Percentiles rank a stretch among this genome's conserved stretches.
Conservation (phyloP, 1,140 invertebrate species). For the Penaeus indicus region DNA sequence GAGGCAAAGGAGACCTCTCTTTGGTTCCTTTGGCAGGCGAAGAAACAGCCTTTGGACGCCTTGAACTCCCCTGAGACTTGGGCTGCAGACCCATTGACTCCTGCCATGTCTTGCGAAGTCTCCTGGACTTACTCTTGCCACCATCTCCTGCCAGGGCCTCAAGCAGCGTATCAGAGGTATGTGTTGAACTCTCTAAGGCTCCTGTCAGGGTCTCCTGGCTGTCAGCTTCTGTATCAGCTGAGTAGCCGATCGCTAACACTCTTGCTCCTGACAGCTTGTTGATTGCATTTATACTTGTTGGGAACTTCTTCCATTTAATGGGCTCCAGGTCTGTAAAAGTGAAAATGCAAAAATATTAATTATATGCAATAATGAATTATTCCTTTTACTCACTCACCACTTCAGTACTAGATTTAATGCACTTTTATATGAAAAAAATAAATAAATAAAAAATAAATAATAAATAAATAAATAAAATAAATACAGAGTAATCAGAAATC, state of each 20-base stretch:
- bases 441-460: no score
- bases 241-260: constrained; percentile 34
- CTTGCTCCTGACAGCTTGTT: constrained; percentile 24
- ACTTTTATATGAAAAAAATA: no score
- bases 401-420: no score
- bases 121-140: neutral
- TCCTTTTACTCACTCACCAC: no score
- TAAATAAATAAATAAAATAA: no score
- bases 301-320: constrained; percentile 52
- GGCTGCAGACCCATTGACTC: constrained; percentile 22
- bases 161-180: neutral
- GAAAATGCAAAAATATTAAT: constrained; percentile 11
- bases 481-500: no score
- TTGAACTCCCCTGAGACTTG: neutral
- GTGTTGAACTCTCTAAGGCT: neutral
- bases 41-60: neutral
- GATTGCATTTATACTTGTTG: constrained; percentile 37
- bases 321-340: neutral
- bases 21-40: no score
- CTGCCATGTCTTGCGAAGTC: constrained; percentile 37
- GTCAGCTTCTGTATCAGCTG: neutral
- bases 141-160: neutral
- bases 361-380: no score
- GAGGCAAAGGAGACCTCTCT: no score
- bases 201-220: neutral